Conservation (phyloP, 2,888 invertebrate species). For the Meiosimyza decipiens region DNA sequence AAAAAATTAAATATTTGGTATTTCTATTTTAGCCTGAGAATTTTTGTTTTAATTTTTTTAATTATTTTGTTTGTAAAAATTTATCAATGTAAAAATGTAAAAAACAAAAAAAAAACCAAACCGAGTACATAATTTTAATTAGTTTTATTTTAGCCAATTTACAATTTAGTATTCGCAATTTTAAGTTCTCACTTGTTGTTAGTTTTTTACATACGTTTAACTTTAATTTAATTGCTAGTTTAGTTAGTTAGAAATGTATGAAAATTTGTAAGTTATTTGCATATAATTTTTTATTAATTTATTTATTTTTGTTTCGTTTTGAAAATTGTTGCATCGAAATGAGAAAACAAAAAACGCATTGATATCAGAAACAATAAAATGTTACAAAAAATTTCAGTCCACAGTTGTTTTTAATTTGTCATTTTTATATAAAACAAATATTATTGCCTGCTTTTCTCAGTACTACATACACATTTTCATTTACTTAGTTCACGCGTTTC, state of each 20-base stretch:
- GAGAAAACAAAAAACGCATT: background rate
- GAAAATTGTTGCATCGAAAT: conserved; percentile 10
- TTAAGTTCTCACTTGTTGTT: background rate
- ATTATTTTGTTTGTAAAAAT: background rate
- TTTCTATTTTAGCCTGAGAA: conserved; percentile 14
- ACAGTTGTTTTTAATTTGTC: no score
- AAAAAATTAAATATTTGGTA: conserved; percentile 26
- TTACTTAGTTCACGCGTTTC: no score
- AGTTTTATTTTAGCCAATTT: conserved; percentile 8
- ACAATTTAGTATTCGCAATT: conserved; percentile 5
- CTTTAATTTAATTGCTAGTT: background rate
- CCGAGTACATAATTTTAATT: background rate
- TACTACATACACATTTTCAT: no score
- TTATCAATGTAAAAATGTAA: background rate
- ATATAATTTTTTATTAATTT: conserved; percentile 6
- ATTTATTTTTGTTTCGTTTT: conserved; percentile 13
- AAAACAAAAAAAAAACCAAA: background rate
- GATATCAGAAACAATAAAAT: background rate
- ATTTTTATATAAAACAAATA: no score
- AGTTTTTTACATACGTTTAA: background rate
- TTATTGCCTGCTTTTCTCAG: no score
- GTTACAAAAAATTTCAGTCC: background rate
- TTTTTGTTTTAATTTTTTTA: background rate
- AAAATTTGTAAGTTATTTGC: background rate
- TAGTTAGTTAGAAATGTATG: conserved; percentile 3